Conservation (phyloP, 2,888 invertebrate genomes). For the Stramonita haemastoma region DNA sequence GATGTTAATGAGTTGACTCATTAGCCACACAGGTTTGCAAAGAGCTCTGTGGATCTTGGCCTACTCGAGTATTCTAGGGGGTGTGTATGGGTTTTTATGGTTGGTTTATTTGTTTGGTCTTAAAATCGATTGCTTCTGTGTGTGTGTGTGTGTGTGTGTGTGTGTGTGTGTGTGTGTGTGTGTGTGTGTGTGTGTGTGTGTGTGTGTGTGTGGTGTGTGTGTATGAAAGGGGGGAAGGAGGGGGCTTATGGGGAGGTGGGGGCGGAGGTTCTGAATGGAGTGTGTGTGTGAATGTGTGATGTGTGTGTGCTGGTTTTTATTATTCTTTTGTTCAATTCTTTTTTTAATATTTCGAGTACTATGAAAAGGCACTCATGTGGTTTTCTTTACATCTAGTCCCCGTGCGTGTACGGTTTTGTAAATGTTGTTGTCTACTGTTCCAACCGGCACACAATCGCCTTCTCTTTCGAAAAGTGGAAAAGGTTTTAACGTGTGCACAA, state of each 20-base stretch:
- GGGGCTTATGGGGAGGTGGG: neutral
- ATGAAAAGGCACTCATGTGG: too few relatives aligned
- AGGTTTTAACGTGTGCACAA: too few relatives aligned
- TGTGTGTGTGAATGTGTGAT: neutral
- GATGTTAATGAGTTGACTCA: too few relatives aligned
- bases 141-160: neutral
- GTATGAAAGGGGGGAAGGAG: neutral
- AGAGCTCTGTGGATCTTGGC: too few relatives aligned
- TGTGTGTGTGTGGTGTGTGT: neutral
- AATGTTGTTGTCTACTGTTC: too few relatives aligned
- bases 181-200: constrained; percentile 2
- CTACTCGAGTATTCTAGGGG: neutral
- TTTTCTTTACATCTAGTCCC: too few relatives aligned
- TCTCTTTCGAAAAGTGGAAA: too few relatives aligned
- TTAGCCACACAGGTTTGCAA: too few relatives aligned
- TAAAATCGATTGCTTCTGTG: neutral
- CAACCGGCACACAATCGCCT: too few relatives aligned
- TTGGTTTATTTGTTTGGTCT: too few relatives aligned
- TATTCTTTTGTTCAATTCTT: neutral
- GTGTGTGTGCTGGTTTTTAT: neutral
- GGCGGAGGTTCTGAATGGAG: neutral
- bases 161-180: neutral
- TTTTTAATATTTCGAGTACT: too few relatives aligned
- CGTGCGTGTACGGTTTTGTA: too few relatives aligned
- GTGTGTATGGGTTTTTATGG: constrained; percentile 21